phyloP scores from a whole-genome alignment of 2,113 vertebrate species.

The Myiagra hebetior region DNA sequence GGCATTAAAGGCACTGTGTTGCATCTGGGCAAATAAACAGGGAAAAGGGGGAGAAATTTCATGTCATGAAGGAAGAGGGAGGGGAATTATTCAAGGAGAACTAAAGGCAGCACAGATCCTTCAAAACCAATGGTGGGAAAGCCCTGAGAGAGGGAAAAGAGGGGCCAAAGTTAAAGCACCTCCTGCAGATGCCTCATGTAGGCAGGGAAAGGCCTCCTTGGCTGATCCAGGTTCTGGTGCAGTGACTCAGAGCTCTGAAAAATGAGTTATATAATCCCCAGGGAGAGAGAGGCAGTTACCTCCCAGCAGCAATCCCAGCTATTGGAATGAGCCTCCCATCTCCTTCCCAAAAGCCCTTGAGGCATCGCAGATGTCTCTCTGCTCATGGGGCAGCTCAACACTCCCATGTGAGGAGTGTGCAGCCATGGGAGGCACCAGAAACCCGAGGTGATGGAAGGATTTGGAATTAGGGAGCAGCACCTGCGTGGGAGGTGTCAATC shows the following conservation, averaged over 20 bases:
- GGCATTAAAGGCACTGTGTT: neutral
- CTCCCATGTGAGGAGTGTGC: neutral
- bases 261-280: neutral
- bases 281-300: neutral
- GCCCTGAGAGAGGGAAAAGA: neutral
- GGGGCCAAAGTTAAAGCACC: neutral
- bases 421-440: neutral
- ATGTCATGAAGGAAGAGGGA: neutral
- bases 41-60: neutral
- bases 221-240: neutral
- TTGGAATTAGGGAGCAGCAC: neutral
- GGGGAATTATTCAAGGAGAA: neutral
- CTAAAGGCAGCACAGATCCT: neutral
- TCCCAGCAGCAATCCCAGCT: neutral
- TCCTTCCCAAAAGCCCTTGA: neutral
- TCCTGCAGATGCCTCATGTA: neutral
- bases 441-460: neutral
- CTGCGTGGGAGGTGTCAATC: neutral
- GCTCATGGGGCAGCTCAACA: rapidly evolving
- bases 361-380: neutral
- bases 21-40: neutral
- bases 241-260: neutral
- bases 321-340: neutral
- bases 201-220: neutral
- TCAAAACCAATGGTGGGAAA: neutral